phyloP scores from a whole-genome alignment of 2,888 invertebrate genomes.

The Spialia ferax region DNA sequence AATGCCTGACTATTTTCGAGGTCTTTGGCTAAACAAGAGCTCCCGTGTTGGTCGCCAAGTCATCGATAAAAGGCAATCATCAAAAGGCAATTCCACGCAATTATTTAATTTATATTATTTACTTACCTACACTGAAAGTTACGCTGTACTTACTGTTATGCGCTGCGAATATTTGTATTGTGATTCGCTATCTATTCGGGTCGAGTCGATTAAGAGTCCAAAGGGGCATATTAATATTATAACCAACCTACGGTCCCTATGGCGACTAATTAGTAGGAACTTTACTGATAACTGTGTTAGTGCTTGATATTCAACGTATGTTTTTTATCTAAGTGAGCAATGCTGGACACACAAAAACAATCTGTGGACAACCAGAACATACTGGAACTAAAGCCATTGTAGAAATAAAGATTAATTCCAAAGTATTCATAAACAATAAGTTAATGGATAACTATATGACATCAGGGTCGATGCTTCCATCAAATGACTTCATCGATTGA shows the following conservation, averaged over 20 bases:
- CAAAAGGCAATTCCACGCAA: too few species aligned
- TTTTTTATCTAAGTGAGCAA: too few species aligned
- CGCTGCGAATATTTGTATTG: constrained; percentile 6
- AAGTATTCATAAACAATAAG: constrained; percentile 15
- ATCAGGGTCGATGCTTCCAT: constrained; percentile 29
- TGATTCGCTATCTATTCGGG: constrained; percentile 2
- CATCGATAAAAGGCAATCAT: too few species aligned
- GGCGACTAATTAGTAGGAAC: constrained; percentile 3
- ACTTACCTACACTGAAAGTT: not conserved
- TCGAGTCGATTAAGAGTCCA: not conserved
- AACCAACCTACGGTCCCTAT: not conserved
- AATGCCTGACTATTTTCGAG: too few species aligned
- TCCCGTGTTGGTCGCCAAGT: too few species aligned
- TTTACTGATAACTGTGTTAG: too few species aligned
- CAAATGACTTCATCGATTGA: constrained; percentile 40
- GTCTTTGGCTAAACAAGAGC: too few species aligned
- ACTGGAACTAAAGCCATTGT: not conserved
- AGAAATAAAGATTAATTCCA: not conserved
- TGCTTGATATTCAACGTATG: too few species aligned
- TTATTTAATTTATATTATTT: too few species aligned
- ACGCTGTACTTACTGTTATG: too few species aligned
- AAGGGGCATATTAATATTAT: not conserved
- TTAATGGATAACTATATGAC: constrained; percentile 31
- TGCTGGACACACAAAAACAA: too few species aligned
- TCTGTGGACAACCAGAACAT: too few species aligned